Evolutionary conservation across 2,113 vertebrate genomes (phyloP).

Genomic region (Sporophila hypoxantha): DNA sequence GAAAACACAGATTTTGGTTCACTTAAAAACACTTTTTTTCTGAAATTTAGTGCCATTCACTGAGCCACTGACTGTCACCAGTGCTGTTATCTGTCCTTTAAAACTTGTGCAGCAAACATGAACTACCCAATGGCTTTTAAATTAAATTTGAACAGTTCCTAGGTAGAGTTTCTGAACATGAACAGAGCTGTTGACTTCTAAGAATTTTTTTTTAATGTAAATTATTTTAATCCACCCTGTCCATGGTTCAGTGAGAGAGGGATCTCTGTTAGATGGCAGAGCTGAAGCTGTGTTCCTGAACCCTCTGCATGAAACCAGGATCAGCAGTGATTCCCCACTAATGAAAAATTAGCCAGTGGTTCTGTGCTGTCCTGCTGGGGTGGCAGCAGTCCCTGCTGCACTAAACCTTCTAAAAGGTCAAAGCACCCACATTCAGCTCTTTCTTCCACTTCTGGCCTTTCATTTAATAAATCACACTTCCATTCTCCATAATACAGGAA

Average conservation of each 20-base stretch:
- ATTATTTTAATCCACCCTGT: constrained; percentile 39
- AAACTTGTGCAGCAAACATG: not conserved
- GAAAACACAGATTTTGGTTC: not conserved
- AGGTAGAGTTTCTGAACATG: not conserved
- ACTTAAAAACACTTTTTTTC: not conserved
- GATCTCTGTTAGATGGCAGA: not conserved
- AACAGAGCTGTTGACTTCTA: not conserved
- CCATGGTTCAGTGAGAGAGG: not conserved
- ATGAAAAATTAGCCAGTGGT: rapidly evolving
- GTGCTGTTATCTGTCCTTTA: not conserved
- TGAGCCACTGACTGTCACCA: not conserved
- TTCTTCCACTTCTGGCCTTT: not conserved
- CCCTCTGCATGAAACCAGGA: constrained; percentile 25
- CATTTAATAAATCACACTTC: not conserved
- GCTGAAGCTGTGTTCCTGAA: not conserved
- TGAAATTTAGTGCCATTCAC: not conserved
- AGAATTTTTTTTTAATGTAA: not conserved
- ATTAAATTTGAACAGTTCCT: not conserved
- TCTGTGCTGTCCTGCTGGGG: not conserved
- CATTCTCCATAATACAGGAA: not conserved
- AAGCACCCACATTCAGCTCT: not conserved
- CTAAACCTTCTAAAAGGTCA: not conserved
- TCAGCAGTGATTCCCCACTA: not conserved
- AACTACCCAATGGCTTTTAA: not conserved
- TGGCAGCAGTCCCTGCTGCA: not conserved